phyloP scores from a whole-genome alignment of 2,113 vertebrate species.

The Silurus glanis region DNA sequence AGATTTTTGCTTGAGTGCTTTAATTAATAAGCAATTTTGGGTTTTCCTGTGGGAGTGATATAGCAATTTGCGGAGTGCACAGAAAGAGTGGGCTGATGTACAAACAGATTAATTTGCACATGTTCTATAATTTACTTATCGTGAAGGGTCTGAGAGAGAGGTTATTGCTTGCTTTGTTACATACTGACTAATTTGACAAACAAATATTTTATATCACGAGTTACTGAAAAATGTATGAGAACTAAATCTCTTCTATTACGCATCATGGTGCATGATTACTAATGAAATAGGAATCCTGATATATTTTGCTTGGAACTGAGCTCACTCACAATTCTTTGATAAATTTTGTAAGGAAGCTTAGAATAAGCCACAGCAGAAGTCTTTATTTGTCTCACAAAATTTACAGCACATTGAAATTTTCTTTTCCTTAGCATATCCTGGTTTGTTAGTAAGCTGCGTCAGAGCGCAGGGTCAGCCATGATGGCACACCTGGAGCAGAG shows the following conservation, averaged over 20 bases:
- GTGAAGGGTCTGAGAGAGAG: slow-evolving; percentile 27
- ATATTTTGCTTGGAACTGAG: not conserved
- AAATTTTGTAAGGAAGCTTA: not conserved
- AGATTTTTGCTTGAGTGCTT: slow-evolving; percentile 33
- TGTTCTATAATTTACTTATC: slow-evolving; percentile 30
- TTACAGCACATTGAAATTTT: not conserved
- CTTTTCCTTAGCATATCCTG: not conserved
- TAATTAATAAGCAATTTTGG: slow-evolving; percentile 43
- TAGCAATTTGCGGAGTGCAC: slow-evolving; percentile 25
- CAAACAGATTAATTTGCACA: slow-evolving; percentile 36
- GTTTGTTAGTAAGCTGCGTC: not conserved
- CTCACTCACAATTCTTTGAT: not conserved
- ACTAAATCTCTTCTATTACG: not conserved
- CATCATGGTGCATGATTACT: not conserved
- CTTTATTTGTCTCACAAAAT: not conserved
- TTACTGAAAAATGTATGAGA: not conserved
- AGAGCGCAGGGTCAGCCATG: not conserved
- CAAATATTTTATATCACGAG: slow-evolving; percentile 7
- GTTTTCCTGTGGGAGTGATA: slow-evolving; percentile 40
- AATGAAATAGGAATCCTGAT: not conserved
- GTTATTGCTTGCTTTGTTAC: slow-evolving; percentile 31
- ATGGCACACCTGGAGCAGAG: too few species aligned
- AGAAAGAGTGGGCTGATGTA: slow-evolving; percentile 37
- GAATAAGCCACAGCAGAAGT: not conserved
- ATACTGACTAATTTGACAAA: slow-evolving; percentile 4